Evolutionary conservation across 2,797 vertebrate species (phyloP).

Genomic region (Takifugu rubripes): DNA sequence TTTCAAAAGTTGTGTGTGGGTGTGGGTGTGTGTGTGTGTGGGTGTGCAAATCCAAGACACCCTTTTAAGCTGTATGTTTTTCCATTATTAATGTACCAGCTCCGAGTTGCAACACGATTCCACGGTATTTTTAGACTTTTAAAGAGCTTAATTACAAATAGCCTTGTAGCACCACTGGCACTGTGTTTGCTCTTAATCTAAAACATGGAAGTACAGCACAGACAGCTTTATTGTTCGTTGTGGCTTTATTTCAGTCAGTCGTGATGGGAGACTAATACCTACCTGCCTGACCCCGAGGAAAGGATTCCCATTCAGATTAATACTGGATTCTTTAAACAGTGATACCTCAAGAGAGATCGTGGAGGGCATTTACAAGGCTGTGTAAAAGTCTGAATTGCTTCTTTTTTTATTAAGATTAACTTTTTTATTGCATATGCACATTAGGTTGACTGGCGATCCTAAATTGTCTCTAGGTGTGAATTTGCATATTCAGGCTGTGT

Average conservation of each 20-base stretch:
- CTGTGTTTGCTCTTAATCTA: slow-evolving; percentile 61
- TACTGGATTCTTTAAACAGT: slow-evolving; percentile 4
- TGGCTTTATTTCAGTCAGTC: slow-evolving; percentile 46
- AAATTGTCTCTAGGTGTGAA: too few species aligned
- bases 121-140: slow-evolving; percentile 69
- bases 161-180: slow-evolving; percentile 48
- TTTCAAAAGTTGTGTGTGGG: slow-evolving; percentile 68
- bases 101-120: slow-evolving; percentile 61
- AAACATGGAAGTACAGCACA: slow-evolving; percentile 61
- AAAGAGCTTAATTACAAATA: slow-evolving; percentile 69
- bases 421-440: slow-evolving; percentile 18
- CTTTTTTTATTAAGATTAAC: slow-evolving; percentile 70
- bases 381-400: slow-evolving; percentile 63
- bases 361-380: slow-evolving; percentile 62
- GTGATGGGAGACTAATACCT: slow-evolving; percentile 37
- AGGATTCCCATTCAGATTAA: slow-evolving; percentile 39
- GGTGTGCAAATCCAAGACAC: slow-evolving; percentile 39
- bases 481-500: too few species aligned
- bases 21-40: slow-evolving; percentile 25
- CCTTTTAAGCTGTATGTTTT: slow-evolving; percentile 59
- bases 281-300: slow-evolving; percentile 61
- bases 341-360: slow-evolving; percentile 42
- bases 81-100: slow-evolving; percentile 70
- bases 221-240: slow-evolving; percentile 62
- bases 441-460: too few species aligned